phyloP scores from a whole-genome alignment of 2,888 invertebrate genomes.

The Tridacna crocea region DNA sequence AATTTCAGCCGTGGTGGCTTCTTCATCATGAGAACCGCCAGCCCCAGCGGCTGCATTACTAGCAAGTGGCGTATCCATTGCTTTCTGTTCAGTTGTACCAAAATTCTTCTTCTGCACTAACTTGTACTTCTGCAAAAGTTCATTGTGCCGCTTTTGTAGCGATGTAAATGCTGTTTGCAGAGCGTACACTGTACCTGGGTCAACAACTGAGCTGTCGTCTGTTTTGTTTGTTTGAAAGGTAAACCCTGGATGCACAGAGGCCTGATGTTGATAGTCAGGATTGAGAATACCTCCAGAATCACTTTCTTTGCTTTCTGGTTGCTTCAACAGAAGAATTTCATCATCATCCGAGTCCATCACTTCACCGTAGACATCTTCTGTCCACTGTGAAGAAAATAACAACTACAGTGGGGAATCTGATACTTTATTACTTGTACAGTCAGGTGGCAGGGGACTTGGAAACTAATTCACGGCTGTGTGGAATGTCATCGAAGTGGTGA shows the following conservation, averaged over 20 bases:
- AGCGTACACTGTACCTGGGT: conserved; percentile 64
- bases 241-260: conserved; percentile 16
- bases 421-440: background rate
- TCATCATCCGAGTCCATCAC: conserved; percentile 49
- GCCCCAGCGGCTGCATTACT: conserved; percentile 41
- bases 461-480: too few relatives aligned
- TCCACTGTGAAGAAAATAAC: background rate
- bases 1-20: conserved; percentile 36
- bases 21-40: conserved; percentile 52
- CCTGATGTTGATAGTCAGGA: background rate
- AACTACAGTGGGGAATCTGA: background rate
- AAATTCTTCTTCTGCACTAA: conserved; percentile 24
- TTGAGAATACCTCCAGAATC: background rate
- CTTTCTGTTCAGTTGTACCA: background rate
- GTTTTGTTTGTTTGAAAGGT: background rate
- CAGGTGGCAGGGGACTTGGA: too few relatives aligned
- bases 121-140: conserved; percentile 37
- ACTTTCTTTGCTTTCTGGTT: conserved; percentile 10
- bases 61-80: conserved; percentile 1
- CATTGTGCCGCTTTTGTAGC: conserved; percentile 67
- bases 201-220: background rate
- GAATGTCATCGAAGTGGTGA: too few relatives aligned
- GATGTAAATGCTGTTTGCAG: conserved; percentile 69
- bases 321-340: conserved; percentile 42
- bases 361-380: background rate